Evolutionary conservation across 2,888 invertebrate species (phyloP), one percentile per base, ranked within the genome.

Genomic region (Allolobophora icterica): DNA sequence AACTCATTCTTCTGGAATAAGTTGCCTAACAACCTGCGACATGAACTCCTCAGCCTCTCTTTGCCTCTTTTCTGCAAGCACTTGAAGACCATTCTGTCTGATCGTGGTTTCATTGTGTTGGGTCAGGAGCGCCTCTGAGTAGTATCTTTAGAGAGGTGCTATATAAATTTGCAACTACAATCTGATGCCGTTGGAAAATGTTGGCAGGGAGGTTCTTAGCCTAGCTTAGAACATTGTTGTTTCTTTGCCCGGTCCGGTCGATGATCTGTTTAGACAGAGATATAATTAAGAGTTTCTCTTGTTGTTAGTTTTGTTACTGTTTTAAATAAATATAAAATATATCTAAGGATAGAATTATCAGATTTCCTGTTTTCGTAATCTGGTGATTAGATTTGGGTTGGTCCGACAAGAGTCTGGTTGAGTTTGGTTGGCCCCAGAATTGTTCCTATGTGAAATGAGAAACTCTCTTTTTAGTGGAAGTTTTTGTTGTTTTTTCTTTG

Each of bases 261-360:
- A 1, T 30, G 6, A 1, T 30, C 71, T 30, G 13, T 71, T 30
- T 30, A 71, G 11, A 71, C 71, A 71, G n/a, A 52, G 24, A 52
- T 52, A 71, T 71, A 8, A 13, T 71, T 71, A 11, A 11, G 17
- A 71, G 58, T 58, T 45, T 58, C 58, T 58, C 24, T 38, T 89
- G 30, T 89, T n/a, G 15, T 40, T 89, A 34, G n/a, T 35, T 30
- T 40, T 38, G 35, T 38, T 89, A 35, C 34, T 33, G 24, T 33
- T 89, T 38, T 40, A 34, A n/a, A 89, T 89, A 89, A 8, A 89
- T n/a, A 89, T 87, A 87, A 35, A n/a, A 87, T 87, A 87, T 87
- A 89, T 89, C 21, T 8, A 34, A 38, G 40, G 24, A 89, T 40
- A 89, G 35, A 40, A 38, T 35, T 87, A 33, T 5, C 13, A 30